phyloP scores from a whole-genome alignment of 2,113 vertebrate genomes.

The Bettongia penicillata region DNA sequence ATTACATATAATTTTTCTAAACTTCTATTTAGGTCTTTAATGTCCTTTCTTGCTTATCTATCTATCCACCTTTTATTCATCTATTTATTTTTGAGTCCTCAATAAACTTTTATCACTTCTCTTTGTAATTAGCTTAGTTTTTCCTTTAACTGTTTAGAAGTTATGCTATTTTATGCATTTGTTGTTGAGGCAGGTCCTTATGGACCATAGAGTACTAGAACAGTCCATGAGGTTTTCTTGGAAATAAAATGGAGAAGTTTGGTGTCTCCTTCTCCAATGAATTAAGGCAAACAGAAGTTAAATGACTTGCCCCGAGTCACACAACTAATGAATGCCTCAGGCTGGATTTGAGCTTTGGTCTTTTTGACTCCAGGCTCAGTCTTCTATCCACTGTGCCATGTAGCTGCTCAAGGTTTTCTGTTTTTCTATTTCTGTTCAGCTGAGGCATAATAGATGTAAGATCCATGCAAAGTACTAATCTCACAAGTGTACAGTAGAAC shows the following conservation, averaged over 20 bases:
- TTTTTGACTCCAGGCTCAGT: background rate
- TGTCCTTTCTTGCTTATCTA: background rate
- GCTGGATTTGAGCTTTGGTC: background rate
- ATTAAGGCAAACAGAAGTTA: background rate
- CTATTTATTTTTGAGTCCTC: background rate
- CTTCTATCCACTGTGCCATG: background rate
- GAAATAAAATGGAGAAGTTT: background rate
- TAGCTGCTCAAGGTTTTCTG: background rate
- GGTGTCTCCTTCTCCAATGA: background rate
- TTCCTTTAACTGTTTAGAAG: background rate
- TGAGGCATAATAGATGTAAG: background rate
- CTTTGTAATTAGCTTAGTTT: background rate
- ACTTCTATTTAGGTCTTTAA: background rate
- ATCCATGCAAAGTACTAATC: background rate
- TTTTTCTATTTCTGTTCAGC: background rate
- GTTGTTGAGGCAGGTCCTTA: background rate
- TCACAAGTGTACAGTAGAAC: background rate
- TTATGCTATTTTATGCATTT: background rate
- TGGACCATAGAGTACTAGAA: background rate
- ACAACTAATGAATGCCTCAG: background rate
- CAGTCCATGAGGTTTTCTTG: background rate
- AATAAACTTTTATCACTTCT: background rate
- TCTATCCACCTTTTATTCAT: background rate
- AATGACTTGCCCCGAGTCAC: background rate
- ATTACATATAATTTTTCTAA: background rate